Evolutionary conservation across 2,888 invertebrate species (phyloP), one percentile per base, ranked within the genome.

Genomic region (Autographa gamma): DNA sequence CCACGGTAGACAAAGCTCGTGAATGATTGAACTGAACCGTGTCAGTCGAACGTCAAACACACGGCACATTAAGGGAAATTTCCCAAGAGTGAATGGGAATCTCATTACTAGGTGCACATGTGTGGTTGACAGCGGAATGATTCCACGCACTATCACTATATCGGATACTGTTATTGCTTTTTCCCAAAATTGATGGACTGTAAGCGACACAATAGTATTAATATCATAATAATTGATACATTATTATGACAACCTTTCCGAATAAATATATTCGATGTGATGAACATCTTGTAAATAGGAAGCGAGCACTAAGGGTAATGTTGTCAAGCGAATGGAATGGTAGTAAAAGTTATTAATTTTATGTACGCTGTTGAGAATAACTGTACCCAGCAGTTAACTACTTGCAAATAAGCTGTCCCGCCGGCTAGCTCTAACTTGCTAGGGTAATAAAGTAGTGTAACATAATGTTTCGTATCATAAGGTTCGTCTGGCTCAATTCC

Each of bases 21-120:
- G 86, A 88, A 90, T 91, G 86, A 91, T 89, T 89, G 85, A 90
- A 83, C 82, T 76, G 82, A 85, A 80, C 84, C 83, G 81, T 80
- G 86, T 84, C 87, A 87, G 83, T 88, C 88, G 76, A 83, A 88
- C 83, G 83, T 83, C 85, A 84, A 83, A 78, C 73, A 72, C 80
- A 80, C 84, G 79, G 85, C 86, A 88, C 93, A 92, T 93, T 93
- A 93, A 86, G 87, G 86, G 84, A 87, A 88, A 95, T 95, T 95
- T 94, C 95, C 95, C 95, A 85, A 83, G 94, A 93, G 95, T 90
- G 87, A 90, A 90, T 90, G 89, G 86, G 88, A 92, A 93, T 93
- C 91, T 92, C 93, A 93, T 95, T 95, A 94, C 89, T 84, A 82
- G 82, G 90, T 91, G 87, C 91, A 88, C 90, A 89, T 88, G 86